These are phyloP conservation scores for Macroglossus sobrinus DNA, from an alignment of 2,113 vertebrate genomes.

Conservation along the genomic window DNA sequence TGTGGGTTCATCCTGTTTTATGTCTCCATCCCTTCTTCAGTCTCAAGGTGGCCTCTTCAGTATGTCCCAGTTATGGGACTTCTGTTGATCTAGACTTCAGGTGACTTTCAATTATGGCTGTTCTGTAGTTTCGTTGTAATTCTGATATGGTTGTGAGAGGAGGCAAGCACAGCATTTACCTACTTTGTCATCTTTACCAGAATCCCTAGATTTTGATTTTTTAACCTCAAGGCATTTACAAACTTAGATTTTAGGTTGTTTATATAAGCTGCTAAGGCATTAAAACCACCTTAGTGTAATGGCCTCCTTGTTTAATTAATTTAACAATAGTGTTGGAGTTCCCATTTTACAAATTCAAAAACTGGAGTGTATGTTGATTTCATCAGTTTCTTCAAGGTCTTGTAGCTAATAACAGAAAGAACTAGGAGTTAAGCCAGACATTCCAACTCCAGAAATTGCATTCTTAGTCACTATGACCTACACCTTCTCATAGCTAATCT, in stretches of 20 bases:
- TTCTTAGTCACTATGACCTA: neutral
- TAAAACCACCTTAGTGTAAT: neutral
- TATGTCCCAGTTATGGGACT: too few species aligned
- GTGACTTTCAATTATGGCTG: too few species aligned
- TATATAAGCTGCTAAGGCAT: neutral
- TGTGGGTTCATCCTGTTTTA: too few species aligned
- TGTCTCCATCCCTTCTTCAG: too few species aligned
- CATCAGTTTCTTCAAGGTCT: neutral
- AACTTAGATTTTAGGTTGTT: neutral
- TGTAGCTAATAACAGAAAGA: neutral
- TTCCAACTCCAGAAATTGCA: too few species aligned
- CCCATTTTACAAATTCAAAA: neutral
- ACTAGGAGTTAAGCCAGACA: neutral
- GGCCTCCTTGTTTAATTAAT: neutral
- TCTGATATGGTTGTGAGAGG: too few species aligned
- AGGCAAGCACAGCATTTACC: neutral
- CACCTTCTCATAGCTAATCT: neutral
- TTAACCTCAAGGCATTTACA: neutral
- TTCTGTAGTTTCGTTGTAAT: too few species aligned
- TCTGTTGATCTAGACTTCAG: too few species aligned
- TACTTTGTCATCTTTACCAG: neutral
- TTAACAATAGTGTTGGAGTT: neutral
- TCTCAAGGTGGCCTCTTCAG: too few species aligned
- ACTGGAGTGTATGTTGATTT: neutral
- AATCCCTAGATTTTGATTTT: neutral